Percentiles rank a stretch among this genome's conserved stretches.
Evolutionary conservation across 2,888 invertebrate genomes (phyloP).

Genomic region (Disparrhopalites patrizii): DNA sequence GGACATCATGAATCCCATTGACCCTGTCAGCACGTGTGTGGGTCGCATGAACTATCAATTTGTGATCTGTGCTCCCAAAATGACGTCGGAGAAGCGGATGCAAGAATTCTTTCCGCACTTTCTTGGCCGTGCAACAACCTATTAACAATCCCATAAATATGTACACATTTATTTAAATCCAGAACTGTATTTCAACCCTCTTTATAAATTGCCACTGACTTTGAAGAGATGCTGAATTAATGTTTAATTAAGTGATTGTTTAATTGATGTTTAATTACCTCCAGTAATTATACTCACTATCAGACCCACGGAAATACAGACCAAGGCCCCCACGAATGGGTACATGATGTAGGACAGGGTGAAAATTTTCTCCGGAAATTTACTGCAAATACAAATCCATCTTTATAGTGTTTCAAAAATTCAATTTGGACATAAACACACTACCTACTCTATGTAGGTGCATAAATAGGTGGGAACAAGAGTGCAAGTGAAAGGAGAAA

Average conservation of each 20-base stretch:
- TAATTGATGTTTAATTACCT: constrained; percentile 29
- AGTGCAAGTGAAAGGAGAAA: neutral
- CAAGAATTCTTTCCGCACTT: constrained; percentile 26
- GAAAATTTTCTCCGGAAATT: constrained; percentile 41
- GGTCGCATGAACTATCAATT: too few species aligned
- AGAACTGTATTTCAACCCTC: too few species aligned
- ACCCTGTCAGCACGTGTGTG: too few species aligned
- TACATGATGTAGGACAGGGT: constrained; percentile 42
- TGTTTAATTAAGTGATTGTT: too few species aligned
- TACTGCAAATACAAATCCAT: constrained; percentile 22
- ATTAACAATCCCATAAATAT: neutral
- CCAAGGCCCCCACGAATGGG: constrained; percentile 39
- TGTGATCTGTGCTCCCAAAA: too few species aligned
- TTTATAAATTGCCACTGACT: neutral
- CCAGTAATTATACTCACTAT: constrained; percentile 40
- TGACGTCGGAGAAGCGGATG: constrained; percentile 28
- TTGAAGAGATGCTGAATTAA: too few species aligned
- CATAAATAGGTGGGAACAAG: neutral
- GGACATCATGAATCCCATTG: too few species aligned
- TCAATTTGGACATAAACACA: neutral
- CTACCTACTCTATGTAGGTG: too few species aligned
- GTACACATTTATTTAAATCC: neutral
- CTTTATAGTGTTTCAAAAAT: neutral
- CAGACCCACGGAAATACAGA: constrained; percentile 30
- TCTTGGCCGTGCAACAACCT: constrained; percentile 20